Percentiles rank a stretch among this genome's conserved stretches.
Evolutionary conservation across 2,888 invertebrate species (phyloP).

Genomic region (Himalopsyche anomala): DNA sequence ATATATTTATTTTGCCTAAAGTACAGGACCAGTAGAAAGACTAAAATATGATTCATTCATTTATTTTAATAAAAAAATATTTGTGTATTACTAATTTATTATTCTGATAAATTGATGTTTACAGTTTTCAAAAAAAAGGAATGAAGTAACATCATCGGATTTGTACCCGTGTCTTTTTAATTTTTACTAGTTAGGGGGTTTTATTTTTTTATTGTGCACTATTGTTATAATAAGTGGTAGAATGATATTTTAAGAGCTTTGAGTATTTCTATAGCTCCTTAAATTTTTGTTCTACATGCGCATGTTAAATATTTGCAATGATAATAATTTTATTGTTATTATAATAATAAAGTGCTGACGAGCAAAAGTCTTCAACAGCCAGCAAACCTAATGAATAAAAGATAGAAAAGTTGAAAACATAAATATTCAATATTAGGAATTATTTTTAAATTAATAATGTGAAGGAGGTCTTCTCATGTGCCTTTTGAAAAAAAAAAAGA

Average conservation of each 20-base stretch:
- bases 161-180: too few species aligned
- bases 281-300: neutral
- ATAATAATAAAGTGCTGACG: constrained; percentile 16
- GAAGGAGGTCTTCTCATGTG: constrained; percentile 9
- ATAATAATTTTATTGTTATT: neutral
- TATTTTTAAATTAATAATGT: neutral
- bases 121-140: too few species aligned
- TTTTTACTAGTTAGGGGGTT: neutral
- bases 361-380: neutral
- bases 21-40: neutral
- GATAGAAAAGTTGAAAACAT: neutral
- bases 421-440: neutral
- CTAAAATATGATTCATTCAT: too few species aligned
- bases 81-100: too few species aligned
- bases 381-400: neutral
- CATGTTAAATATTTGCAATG: neutral
- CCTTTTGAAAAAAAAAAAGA: neutral
- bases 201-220: neutral
- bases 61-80: too few species aligned
- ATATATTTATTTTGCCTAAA: neutral
- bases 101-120: too few species aligned
- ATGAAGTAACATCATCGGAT: too few species aligned
- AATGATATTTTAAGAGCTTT: neutral
- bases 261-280: neutral
- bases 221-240: neutral